Conservation (phyloP, 2,113 vertebrate genomes). For the Micromys minutus region DNA sequence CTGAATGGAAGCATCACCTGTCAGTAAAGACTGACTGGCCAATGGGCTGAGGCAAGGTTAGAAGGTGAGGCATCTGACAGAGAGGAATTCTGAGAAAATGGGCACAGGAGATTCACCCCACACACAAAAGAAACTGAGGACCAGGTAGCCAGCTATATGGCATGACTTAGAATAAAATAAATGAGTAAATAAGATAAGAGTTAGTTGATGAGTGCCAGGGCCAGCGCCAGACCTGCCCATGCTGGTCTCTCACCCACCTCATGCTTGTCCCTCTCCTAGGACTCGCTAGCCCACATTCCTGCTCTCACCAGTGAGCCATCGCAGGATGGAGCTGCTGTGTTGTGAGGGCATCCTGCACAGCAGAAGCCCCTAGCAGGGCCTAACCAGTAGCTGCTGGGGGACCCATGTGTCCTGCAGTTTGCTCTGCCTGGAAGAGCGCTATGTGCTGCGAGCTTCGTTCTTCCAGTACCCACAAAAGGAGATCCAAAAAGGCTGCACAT, state of each 20-base stretch:
- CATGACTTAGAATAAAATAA: too few relatives aligned
- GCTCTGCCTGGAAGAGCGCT: slow-evolving; percentile 86
- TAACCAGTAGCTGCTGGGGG: slow-evolving; percentile 86
- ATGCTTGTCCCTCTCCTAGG: neutral
- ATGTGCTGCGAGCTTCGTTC: slow-evolving; percentile 79
- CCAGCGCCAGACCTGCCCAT: slow-evolving; percentile 42
- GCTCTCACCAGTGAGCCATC: neutral
- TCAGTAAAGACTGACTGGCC: too few relatives aligned
- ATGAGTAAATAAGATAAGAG: too few relatives aligned
- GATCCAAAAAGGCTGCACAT: slow-evolving; percentile 89
- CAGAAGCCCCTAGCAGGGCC: slow-evolving; percentile 83
- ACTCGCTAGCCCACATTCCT: neutral
- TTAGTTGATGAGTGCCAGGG: slow-evolving; percentile 21
- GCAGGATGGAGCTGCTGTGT: slow-evolving; percentile 86
- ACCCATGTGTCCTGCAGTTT: slow-evolving; percentile 89
- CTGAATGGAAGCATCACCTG: too few relatives aligned
- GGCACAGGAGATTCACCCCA: too few relatives aligned
- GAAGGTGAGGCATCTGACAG: too few relatives aligned
- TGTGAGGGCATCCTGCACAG: slow-evolving; percentile 75
- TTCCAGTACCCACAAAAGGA: slow-evolving; percentile 86
- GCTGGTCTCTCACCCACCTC: too few relatives aligned
- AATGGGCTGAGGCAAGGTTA: too few relatives aligned
- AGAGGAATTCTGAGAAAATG: too few relatives aligned
- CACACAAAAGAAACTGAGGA: too few relatives aligned
- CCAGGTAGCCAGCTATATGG: too few relatives aligned